Conservation (phyloP, 2,888 invertebrate species). For the Yponomeuta evonymella region DNA sequence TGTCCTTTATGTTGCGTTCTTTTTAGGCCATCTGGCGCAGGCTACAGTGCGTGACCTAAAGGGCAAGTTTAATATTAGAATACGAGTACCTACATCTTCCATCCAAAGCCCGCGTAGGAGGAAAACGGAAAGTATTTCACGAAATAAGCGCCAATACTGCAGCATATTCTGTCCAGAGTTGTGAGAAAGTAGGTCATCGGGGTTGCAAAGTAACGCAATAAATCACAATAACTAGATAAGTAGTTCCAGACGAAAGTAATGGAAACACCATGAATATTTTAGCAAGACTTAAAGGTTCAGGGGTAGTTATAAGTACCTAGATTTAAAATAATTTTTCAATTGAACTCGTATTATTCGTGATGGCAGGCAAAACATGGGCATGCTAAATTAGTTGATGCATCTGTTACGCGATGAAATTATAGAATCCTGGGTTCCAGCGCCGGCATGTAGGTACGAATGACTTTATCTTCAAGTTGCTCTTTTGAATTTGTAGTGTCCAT, state of each 20-base stretch:
- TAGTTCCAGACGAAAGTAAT: not conserved
- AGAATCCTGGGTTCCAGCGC: too few relatives aligned
- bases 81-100: not conserved
- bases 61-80: not conserved
- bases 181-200: not conserved
- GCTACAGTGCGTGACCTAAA: not conserved
- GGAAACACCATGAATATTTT: not conserved
- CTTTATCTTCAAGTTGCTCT: too few relatives aligned
- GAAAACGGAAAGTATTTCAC: not conserved
- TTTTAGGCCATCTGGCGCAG: too few relatives aligned
- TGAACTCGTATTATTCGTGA: not conserved
- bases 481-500: too few relatives aligned
- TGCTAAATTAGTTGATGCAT: too few relatives aligned
- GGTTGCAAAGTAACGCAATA: not conserved
- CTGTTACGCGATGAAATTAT: too few relatives aligned
- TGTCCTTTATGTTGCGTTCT: too few relatives aligned
- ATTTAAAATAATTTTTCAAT: not conserved
- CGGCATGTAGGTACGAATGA: too few relatives aligned
- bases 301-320: not conserved
- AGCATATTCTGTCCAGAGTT: not conserved
- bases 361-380: too few relatives aligned
- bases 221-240: not conserved
- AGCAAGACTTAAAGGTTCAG: not conserved
- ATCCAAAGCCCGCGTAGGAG: not conserved
- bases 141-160: constrained; percentile 2